Conservation (phyloP, 2,797 vertebrate species). For the Percopsis omiscomaycus region DNA sequence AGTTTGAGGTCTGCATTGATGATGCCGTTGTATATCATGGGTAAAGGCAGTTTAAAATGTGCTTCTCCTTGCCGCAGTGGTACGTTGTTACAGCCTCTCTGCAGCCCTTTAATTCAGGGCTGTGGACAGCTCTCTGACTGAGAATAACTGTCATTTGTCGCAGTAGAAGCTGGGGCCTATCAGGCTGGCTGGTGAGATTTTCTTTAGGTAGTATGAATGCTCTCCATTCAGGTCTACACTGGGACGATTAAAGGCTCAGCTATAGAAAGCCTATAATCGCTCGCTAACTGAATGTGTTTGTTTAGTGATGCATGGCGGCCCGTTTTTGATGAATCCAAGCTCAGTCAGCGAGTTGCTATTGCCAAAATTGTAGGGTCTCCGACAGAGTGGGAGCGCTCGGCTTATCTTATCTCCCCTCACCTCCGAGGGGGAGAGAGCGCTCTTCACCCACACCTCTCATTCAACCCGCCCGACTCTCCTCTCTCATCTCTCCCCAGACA, state of each 20-base stretch:
- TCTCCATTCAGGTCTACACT: constrained; percentile 19
- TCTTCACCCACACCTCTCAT: constrained; percentile 8
- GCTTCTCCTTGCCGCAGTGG: neutral
- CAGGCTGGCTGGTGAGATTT: neutral
- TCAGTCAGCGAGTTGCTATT: constrained; percentile 26
- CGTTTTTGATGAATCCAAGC: constrained; percentile 18
- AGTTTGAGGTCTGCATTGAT: too few relatives aligned
- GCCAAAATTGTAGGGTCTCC: constrained; percentile 29
- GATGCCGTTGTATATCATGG: too few relatives aligned
- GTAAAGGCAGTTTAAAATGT: too few relatives aligned
- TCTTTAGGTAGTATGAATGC: constrained; percentile 27
- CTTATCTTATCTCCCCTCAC: constrained; percentile 32
- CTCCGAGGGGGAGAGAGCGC: constrained; percentile 2
- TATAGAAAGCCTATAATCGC: constrained; percentile 36
- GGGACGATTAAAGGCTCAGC: constrained; percentile 44
- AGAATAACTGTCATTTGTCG: neutral
- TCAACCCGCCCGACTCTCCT: constrained; percentile 15
- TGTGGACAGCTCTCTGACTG: neutral
- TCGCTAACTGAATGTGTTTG: constrained; percentile 25
- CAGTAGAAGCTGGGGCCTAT: neutral
- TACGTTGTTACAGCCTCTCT: too few relatives aligned
- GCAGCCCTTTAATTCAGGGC: neutral
- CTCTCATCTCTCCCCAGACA: constrained; percentile 35
- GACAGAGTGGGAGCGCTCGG: constrained; percentile 32
- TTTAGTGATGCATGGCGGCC: neutral